Evolutionary conservation across 1,140 invertebrate genomes (phyloP).

Genomic region (Centruroides vittatus): DNA sequence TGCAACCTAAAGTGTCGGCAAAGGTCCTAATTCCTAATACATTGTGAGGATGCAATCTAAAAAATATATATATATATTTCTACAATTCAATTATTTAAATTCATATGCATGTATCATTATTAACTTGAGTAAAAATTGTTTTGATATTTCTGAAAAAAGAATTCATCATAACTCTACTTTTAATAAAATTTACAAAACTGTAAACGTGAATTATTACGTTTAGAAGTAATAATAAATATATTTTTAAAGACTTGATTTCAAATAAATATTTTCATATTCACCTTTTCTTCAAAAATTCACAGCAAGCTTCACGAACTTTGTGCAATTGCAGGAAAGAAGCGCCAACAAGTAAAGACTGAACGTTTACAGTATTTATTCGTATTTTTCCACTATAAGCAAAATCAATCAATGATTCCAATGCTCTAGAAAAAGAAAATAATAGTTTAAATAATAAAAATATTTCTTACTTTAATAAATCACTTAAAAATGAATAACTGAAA

Average conservation of each 20-base stretch:
- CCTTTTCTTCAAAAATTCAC: constrained; percentile 58
- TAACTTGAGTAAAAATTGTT: too few relatives aligned
- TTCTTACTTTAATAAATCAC: too few relatives aligned
- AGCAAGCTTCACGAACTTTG: constrained; percentile 68
- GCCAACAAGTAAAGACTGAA: constrained; percentile 73
- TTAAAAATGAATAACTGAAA: too few relatives aligned
- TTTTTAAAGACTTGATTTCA: too few relatives aligned
- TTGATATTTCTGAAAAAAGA: too few relatives aligned
- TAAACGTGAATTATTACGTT: too few relatives aligned
- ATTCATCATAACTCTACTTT: too few relatives aligned
- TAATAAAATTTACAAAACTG: too few relatives aligned
- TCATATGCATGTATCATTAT: too few relatives aligned
- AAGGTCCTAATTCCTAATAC: constrained; percentile 69
- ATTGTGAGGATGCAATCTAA: constrained; percentile 63
- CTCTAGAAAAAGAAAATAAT: constrained; percentile 36
- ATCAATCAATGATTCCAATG: constrained; percentile 67
- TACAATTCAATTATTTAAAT: too few relatives aligned
- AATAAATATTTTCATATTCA: constrained; percentile 17
- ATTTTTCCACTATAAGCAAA: constrained; percentile 76
- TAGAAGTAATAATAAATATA: too few relatives aligned
- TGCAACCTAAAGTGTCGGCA: constrained; percentile 64
- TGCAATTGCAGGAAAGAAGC: constrained; percentile 70
- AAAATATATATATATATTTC: constrained; percentile 13
- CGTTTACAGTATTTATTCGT: constrained; percentile 60
- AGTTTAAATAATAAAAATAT: too few relatives aligned